Evolutionary conservation across 2,888 invertebrate genomes (phyloP), one percentile per base, ranked within the genome.

Genomic region (Oligia latruncula): DNA sequence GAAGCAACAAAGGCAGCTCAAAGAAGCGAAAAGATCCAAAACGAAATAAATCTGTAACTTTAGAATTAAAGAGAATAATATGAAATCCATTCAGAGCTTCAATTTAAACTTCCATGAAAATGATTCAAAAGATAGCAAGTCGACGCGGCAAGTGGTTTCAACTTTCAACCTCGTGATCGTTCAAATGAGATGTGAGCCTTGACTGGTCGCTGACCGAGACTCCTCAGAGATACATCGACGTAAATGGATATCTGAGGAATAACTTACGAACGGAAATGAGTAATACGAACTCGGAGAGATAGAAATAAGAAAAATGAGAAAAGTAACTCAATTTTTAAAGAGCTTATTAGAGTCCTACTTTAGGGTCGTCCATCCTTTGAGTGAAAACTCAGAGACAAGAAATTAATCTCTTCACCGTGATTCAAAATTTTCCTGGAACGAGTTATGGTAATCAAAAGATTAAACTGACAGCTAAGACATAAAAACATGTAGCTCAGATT

Each of bases 121-220:
- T 83, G 71, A 86, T 89, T 87, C 70, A 81, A 89, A 84, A 78
- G 76, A 83, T 85, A 79, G 75, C 78, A 76, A 73, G 72, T 60
- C 77, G 75, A 74, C 71, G 75, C 80, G 73, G 89, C 81, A 87
- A 87, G 81, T 75, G 89, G 86, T 88, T 86, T 89, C 89, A 87
- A 86, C 89, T 87, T 88, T 83, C 88, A 86, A 82, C 88, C 80
- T 89, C 83, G 86, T 68, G 81, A 82, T 87, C 89, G 82, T 79
- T 89, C 79, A 83, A 84, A 88, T 88, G 84, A 88, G 86, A 88
- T 87, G 77, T 78, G 81, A 78, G 88, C 75, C 80, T 84, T 77
- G 70, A 87, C 77, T 87, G 78, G 73, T 68, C 81, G 83, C 71
- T 78, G 86, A 82, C 86, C 85, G 80, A 82, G 72, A 77, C 79